These are phyloP conservation scores for Chroicocephalus ridibundus DNA, from an alignment of 2,113 vertebrate genomes.

Conservation along the genomic window DNA sequence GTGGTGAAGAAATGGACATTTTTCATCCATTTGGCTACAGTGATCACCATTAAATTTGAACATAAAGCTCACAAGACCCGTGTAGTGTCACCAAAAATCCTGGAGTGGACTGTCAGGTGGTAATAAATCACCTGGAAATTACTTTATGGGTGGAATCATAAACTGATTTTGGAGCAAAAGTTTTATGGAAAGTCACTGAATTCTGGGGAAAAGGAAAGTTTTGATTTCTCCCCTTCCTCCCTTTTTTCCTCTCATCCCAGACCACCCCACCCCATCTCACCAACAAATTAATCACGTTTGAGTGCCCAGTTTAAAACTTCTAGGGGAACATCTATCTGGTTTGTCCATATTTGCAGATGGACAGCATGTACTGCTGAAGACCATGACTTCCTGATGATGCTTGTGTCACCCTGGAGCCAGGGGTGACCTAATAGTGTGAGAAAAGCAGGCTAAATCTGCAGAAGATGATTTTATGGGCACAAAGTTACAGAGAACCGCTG, in stretches of 20 bases:
- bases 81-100: constrained; percentile 28
- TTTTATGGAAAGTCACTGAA: not conserved
- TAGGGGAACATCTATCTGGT: rapidly evolving
- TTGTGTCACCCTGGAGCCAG: not conserved
- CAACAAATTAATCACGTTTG: not conserved
- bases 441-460: not conserved
- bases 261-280: not conserved
- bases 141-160: not conserved
- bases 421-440: not conserved
- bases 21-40: constrained; percentile 20
- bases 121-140: not conserved
- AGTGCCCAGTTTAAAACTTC: not conserved
- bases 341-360: not conserved
- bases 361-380: not conserved
- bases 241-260: not conserved
- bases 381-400: not conserved
- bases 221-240: not conserved
- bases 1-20: constrained; percentile 22
- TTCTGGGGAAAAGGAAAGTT: not conserved
- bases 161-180: not conserved
- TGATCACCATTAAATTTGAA: constrained; percentile 16
- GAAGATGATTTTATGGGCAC: not conserved
- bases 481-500: not conserved
- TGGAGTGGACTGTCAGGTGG: not conserved
- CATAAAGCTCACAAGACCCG: constrained; percentile 15